Conservation (phyloP, 2,113 vertebrate genomes). For the Electrona antarctica region DNA sequence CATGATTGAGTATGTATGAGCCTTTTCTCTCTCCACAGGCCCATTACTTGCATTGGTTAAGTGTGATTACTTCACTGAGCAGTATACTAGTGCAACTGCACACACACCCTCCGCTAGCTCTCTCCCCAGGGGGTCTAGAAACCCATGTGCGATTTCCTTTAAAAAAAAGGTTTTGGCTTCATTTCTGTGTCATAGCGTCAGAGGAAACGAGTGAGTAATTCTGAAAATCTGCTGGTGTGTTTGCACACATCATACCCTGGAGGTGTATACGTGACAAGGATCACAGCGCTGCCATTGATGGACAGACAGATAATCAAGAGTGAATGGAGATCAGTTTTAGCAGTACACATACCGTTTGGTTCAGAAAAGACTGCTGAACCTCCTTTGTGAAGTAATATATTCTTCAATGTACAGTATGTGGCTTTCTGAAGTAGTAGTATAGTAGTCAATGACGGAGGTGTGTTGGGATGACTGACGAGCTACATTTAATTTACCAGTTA, state of each 20-base stretch:
- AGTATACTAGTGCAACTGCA: conserved; percentile 13
- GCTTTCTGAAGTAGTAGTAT: no score
- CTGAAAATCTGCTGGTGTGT: conserved; percentile 31
- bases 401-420: no score
- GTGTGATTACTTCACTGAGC: conserved; percentile 43
- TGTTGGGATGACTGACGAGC: no score
- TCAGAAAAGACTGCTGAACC: no score
- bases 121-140: conserved; percentile 47
- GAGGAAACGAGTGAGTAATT: conserved; percentile 64
- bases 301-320: neutral
- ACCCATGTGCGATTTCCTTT: conserved; percentile 51
- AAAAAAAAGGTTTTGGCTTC: conserved; percentile 39
- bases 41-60: conserved; percentile 39
- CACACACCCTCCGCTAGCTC: conserved; percentile 40
- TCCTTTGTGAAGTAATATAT: no score
- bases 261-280: neutral
- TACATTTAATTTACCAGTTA: no score
- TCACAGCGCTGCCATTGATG: neutral
- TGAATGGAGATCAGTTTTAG: no score
- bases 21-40: conserved; percentile 12
- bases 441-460: no score
- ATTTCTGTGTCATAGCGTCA: conserved; percentile 41
- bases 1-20: conserved; percentile 90
- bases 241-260: conserved; percentile 42
- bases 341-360: no score